These are phyloP conservation scores for Sitobion miscanthi DNA, from an alignment of 1,140 invertebrate species.

Conservation along the genomic window DNA sequence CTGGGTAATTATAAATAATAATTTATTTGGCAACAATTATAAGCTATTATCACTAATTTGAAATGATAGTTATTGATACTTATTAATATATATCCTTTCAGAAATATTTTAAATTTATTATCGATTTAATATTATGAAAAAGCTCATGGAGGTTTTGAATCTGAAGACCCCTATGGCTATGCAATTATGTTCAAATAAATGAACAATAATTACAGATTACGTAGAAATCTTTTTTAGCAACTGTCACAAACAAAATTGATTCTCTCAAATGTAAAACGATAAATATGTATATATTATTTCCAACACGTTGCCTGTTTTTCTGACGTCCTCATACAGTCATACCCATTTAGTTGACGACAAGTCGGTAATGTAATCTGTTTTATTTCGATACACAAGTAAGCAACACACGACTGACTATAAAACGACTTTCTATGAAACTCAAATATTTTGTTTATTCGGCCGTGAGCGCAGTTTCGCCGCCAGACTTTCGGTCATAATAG, in stretches of 20 bases:
- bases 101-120: neutral
- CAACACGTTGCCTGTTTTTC: neutral
- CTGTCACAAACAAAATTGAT: neutral
- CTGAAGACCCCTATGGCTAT: neutral
- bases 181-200: neutral
- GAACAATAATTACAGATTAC: neutral
- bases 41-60: neutral
- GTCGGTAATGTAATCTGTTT: neutral
- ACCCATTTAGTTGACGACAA: neutral
- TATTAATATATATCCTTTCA: neutral
- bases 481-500: slow-evolving; percentile 32
- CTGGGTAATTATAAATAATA: neutral
- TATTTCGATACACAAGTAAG: neutral
- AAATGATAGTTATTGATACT: neutral
- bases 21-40: neutral
- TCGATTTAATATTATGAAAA: neutral
- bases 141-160: neutral
- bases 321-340: neutral
- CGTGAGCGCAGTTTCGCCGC: slow-evolving; percentile 25
- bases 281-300: neutral
- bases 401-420: slow-evolving; percentile 4
- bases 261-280: neutral
- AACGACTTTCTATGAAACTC: slow-evolving; percentile 44
- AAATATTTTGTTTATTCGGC: slow-evolving; percentile 42
- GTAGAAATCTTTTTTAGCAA: neutral